Percentiles rank a stretch among this genome's conserved stretches.
phyloP scores from a whole-genome alignment of 1,140 invertebrate species.

The Bradysia coprophila region DNA sequence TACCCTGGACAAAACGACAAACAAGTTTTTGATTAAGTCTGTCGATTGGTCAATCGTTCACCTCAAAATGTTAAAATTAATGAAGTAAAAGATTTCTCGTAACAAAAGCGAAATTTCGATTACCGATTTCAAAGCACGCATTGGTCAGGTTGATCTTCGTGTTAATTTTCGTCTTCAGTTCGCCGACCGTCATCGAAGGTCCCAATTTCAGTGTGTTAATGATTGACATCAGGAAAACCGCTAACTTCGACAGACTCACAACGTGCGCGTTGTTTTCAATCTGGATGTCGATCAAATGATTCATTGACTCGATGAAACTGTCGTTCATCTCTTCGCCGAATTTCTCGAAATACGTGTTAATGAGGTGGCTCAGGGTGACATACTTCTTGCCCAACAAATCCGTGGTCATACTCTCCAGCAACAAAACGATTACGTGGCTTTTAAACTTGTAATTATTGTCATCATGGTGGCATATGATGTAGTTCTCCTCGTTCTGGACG shows the following conservation, averaged over 20 bases:
- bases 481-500: constrained; percentile 10
- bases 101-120: too few species aligned
- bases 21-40: neutral
- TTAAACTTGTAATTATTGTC: constrained; percentile 13
- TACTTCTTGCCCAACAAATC: constrained; percentile 7
- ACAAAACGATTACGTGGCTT: constrained; percentile 14
- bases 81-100: neutral
- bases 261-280: neutral
- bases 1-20: constrained; percentile 17
- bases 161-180: constrained; percentile 9
- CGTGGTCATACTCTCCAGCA: constrained; percentile 13
- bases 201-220: neutral
- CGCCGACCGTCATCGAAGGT: too few species aligned
- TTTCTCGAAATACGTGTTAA: constrained; percentile 12
- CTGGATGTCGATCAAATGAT: constrained; percentile 16
- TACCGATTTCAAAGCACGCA: too few species aligned
- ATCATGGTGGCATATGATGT: constrained; percentile 18
- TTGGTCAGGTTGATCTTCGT: constrained; percentile 9
- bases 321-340: constrained; percentile 10
- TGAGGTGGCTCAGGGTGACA: constrained; percentile 8
- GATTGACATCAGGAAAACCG: too few species aligned
- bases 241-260: too few species aligned
- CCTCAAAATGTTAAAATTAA: constrained; percentile 1
- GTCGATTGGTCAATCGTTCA: neutral
- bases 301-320: constrained; percentile 14